Conservation (phyloP, 2,113 vertebrate species). For the Xerus inauris region DNA sequence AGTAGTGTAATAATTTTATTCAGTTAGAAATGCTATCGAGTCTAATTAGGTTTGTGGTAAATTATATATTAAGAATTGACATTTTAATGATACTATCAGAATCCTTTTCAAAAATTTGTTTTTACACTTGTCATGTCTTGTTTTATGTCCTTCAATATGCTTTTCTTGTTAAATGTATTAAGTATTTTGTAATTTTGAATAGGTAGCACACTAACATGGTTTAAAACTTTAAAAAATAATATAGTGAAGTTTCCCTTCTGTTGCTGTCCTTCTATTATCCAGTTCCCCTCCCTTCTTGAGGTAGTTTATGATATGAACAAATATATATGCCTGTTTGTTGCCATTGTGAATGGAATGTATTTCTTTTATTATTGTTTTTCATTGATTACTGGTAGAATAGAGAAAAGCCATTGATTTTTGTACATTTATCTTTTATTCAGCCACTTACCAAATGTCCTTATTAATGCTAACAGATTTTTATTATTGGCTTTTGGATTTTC, state of each 20-base stretch:
- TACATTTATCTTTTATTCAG: constrained; percentile 63
- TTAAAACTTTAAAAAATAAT: constrained; percentile 24
- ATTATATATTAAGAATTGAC: neutral
- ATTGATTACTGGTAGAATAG: neutral
- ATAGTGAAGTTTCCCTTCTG: neutral
- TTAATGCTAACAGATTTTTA: constrained; percentile 31
- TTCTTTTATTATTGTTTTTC: neutral
- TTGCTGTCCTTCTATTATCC: neutral
- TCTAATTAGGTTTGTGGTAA: neutral
- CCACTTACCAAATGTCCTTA: constrained; percentile 30
- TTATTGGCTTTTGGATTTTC: neutral
- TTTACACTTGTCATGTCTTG: constrained; percentile 45
- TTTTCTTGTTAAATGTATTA: constrained; percentile 10
- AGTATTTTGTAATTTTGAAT: neutral
- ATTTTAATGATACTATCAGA: neutral
- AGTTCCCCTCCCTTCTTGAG: neutral
- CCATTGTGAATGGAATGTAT: neutral
- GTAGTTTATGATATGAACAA: neutral
- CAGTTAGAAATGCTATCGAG: neutral
- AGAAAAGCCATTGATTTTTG: constrained; percentile 13
- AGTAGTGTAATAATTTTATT: neutral
- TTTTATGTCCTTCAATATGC: neutral
- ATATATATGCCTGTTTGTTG: neutral
- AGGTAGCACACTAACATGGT: neutral
- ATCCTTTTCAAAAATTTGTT: neutral